Percentiles rank a stretch among this genome's conserved stretches.
Conservation (phyloP, 2,113 vertebrate species). For the Empidonax traillii region DNA sequence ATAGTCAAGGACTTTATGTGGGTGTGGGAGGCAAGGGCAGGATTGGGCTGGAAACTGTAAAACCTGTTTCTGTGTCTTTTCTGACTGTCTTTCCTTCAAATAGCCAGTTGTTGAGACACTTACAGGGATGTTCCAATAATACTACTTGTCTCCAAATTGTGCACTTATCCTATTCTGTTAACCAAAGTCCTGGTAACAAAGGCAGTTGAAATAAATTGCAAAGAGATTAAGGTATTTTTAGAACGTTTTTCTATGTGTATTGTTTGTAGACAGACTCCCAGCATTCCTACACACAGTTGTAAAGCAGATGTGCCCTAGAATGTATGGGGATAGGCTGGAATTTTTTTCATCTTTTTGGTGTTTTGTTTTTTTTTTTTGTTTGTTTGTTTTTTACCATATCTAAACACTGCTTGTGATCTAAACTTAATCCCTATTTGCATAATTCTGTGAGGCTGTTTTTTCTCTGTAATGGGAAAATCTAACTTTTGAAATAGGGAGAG, state of each 20-base stretch:
- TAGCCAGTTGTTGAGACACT: not conserved
- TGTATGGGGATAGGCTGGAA: not conserved
- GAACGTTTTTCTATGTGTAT: not conserved
- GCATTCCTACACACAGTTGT: not conserved
- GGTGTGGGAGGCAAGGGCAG: not conserved
- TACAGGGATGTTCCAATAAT: not conserved
- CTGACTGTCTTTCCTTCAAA: not conserved
- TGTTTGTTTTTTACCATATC: not conserved
- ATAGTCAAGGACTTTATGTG: not conserved
- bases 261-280: not conserved
- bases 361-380: not conserved
- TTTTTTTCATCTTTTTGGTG: not conserved
- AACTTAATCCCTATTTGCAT: not conserved
- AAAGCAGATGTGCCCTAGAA: not conserved
- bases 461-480: not conserved
- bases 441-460: not conserved
- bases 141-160: not conserved
- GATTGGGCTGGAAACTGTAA: not conserved
- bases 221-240: not conserved
- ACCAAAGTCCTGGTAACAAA: not conserved
- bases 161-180: not conserved
- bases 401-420: not conserved
- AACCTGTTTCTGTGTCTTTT: not conserved
- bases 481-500: not conserved
- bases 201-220: not conserved